Base-by-base conservation (phyloP, 2,797 vertebrate species). In the Coregonus ussuriensis region DNA sequence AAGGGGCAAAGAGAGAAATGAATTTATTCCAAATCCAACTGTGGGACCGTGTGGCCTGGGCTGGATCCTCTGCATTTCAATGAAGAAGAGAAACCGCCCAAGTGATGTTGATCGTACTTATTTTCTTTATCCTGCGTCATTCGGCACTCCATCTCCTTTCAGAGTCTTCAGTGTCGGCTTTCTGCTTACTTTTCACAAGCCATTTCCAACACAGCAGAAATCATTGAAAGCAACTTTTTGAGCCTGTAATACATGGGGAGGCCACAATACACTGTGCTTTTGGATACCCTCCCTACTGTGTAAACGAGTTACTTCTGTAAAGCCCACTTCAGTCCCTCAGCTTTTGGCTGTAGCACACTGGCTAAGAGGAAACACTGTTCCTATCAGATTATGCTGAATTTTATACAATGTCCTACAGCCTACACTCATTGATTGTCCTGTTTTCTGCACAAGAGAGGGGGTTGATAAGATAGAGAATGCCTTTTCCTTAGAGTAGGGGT, bases 31-130 rank as follows among this genome's bases (percentile, higher is more conserved):
- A 74, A 78, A 77, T 85, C 74, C 69, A 81, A 74, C 67, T 79
- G 75, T 76, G 79, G 77, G 77, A 80, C 79, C 75, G 72, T 81
- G 72, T 77, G 63, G 72, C 80, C 81, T 75, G 73, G 18, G 71
- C 82, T 86, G 78, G 78, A 75, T 66, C 52, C 72, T 76, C 76
- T 73, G 83, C 81, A 72, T 82, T 78, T 83, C 74, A 86, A 81
- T 83, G 68, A 78, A 76, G 74, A 81, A 77, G 81, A 76, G 79
- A 77, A 77, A 80, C 76, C 76, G 72, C 62, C 66, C 56, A 74
- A 76, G 78, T 82, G 83, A 79, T 82, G 84, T 82, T 87, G 82
- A 86, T 83, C 81, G 84, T 84, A 83, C 80, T 78, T 71, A 65
- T 71, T 71, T 74, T 78, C 71, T 79, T 54, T 73, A 53, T 59